Conservation (phyloP, 1,140 invertebrate species). For the Alviniconcha marisindica region DNA sequence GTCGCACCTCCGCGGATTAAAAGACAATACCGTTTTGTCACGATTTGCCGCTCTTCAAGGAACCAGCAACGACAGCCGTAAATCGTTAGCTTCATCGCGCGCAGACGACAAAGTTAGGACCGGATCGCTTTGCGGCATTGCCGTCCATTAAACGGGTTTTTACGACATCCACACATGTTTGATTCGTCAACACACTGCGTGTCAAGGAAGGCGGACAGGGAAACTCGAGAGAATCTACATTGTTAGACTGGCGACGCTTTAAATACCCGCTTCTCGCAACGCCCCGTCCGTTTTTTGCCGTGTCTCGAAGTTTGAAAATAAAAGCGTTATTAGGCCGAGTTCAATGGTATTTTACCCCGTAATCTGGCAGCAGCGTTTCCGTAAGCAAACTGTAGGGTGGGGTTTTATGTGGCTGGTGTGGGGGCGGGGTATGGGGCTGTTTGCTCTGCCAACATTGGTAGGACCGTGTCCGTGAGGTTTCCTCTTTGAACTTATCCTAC, state of each 20-base stretch:
- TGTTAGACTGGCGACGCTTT: conserved; percentile 11
- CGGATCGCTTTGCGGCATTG: conserved; percentile 26
- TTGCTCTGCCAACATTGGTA: neutral
- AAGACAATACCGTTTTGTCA: too few species aligned
- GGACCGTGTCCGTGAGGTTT: neutral
- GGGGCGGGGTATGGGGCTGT: neutral
- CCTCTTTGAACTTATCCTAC: neutral
- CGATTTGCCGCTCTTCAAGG: neutral
- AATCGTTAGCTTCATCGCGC: conserved; percentile 24
- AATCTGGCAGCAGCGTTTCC: too few species aligned
- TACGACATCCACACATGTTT: neutral
- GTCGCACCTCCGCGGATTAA: neutral
- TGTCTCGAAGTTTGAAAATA: too few species aligned
- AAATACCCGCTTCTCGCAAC: neutral
- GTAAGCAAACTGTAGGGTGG: too few species aligned
- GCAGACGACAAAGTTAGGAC: conserved; percentile 25
- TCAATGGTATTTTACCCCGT: too few species aligned
- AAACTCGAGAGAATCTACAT: neutral
- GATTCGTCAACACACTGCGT: conserved; percentile 4
- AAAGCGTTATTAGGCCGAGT: too few species aligned
- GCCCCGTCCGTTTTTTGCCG: too few species aligned
- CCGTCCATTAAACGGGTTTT: neutral
- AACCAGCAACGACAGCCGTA: conserved; percentile 14
- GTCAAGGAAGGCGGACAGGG: neutral
- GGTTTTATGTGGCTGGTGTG: neutral